Conservation (phyloP, 2,113 vertebrate genomes). For the Tinamus guttatus region DNA sequence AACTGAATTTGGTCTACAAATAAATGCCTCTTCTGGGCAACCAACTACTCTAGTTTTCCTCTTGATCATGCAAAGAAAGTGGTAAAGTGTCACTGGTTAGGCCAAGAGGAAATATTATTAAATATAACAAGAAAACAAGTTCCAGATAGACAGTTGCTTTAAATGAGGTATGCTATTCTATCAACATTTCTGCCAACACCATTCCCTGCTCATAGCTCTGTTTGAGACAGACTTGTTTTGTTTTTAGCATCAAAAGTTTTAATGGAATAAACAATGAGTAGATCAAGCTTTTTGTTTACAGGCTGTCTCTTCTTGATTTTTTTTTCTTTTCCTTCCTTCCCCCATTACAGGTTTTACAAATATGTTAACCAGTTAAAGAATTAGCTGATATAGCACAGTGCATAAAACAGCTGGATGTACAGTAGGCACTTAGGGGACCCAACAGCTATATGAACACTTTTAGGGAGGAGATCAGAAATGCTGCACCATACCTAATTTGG, state of each 20-base stretch:
- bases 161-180: not conserved
- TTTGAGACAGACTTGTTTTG: rapidly evolving
- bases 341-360: not conserved
- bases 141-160: not conserved
- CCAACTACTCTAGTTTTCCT: not conserved
- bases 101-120: not conserved
- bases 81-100: not conserved
- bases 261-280: not conserved
- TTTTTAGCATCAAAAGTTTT: not conserved
- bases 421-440: not conserved
- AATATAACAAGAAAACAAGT: not conserved
- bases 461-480: not conserved
- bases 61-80: not conserved
- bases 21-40: not conserved
- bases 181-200: not conserved
- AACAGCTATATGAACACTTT: not conserved
- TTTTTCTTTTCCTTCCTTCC: not conserved
- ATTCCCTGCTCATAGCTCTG: not conserved
- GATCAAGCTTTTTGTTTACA: not conserved
- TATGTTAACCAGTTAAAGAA: not conserved
- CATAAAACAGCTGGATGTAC: not conserved
- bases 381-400: not conserved
- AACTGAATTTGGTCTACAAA: not conserved
- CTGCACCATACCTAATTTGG: slow-evolving; percentile 75
- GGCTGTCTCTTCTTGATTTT: not conserved